Evolutionary conservation across 2,888 invertebrate species (phyloP).

Genomic region (Corythucha ciliata): DNA sequence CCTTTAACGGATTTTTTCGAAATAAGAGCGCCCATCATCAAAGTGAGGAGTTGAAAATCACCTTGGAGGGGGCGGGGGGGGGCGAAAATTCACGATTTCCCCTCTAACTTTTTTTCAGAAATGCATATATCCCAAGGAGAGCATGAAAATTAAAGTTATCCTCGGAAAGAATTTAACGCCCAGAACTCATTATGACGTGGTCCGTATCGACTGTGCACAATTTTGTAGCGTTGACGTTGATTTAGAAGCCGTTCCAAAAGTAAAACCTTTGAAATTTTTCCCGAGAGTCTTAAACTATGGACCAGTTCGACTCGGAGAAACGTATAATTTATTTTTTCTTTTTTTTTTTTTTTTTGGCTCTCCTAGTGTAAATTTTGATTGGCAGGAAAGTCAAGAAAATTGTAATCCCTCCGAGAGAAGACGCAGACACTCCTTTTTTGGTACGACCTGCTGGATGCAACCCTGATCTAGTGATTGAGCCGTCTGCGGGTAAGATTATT

Average conservation of each 20-base stretch:
- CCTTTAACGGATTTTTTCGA: slow-evolving; percentile 13
- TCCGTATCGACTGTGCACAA: background rate
- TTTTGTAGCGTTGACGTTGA: background rate
- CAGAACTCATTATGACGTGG: slow-evolving; percentile 11
- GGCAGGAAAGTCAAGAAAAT: no score
- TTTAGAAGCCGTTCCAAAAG: slow-evolving; percentile 10
- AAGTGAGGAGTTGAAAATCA: background rate
- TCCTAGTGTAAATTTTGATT: no score
- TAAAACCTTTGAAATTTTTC: slow-evolving; percentile 3
- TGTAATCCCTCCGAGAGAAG: no score
- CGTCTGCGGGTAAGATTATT: background rate
- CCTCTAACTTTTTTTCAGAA: background rate
- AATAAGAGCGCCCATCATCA: background rate
- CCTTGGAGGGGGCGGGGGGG: background rate
- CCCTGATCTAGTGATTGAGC: slow-evolving; percentile 10
- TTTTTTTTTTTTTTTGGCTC: background rate
- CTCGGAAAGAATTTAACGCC: slow-evolving; percentile 3
- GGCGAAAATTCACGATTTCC: background rate
- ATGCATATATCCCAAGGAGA: slow-evolving; percentile 1
- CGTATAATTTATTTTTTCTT: background rate
- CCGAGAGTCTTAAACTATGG: slow-evolving; percentile 14
- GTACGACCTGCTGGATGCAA: no score
- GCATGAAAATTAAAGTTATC: slow-evolving; percentile 1
- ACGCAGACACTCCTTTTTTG: no score
- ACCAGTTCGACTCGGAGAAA: slow-evolving; percentile 14